Base-by-base conservation (phyloP, 2,113 vertebrate genomes). In the Takifugu bimaculatus region DNA sequence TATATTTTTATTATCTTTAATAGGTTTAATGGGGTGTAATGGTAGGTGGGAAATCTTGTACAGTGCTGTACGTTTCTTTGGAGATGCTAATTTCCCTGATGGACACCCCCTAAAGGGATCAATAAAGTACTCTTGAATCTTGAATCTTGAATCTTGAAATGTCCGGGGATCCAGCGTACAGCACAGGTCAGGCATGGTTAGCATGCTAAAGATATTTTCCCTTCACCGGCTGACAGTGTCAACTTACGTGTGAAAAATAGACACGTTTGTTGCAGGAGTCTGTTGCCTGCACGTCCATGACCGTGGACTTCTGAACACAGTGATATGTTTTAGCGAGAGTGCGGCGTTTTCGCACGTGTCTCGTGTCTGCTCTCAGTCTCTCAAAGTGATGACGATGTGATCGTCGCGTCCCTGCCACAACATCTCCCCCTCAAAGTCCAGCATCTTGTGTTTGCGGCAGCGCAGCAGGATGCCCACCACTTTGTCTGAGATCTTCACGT, bases 381-480 rank as follows among this genome's bases (percentile, higher is more conserved):
- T 79, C 14, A 93, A 25, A 0, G 83, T 91, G 49, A 93, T 92
- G 55, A 91, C 64, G 3, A 92, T 72, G 10, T 82, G 3, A 57
- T 93, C 91, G 7, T 93, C 90, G 61, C 79, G 87, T 28, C 92
- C 92, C 55, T 93, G 84, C 92, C 92, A 93, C 62, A 93, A 61
- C 91, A 93, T 93, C 70, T 93, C 92, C 0, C 92, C 91, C 45
- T 92, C 85, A 56, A 93, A 93, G 71, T 89, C 88, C 65, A 93
- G 25, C 87, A 91, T 91, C 57, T 89, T 88, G 76, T 93, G 91
- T 51, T 93, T 93, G 59, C 92, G 79, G 62, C 91, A 92, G 68
- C 92, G 90, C 70, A 93, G 85, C 58, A 91, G 76, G 53, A 93
- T 93, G 4, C 92, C 92, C 56, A 93, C 92, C 57, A 93, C 92